phyloP scores from a whole-genome alignment of 2,797 vertebrate genomes.

The Megalops cyprinoides region DNA sequence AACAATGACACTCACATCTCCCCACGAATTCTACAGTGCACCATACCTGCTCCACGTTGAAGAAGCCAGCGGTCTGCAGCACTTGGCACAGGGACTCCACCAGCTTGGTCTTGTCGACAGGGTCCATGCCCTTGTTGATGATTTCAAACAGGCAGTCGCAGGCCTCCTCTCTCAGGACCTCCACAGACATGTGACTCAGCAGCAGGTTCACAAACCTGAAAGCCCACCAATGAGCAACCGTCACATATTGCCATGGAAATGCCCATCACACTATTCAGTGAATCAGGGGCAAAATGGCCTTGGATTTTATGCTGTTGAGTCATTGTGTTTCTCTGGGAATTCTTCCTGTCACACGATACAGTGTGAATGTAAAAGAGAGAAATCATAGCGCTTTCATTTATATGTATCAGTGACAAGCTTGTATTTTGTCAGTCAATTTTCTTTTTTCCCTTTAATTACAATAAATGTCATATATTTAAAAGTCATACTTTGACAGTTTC shows the following conservation, averaged over 20 bases:
- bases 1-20: no score
- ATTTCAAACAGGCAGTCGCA: constrained; percentile 98
- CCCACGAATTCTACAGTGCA: no score
- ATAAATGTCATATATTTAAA: no score
- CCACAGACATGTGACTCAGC: constrained; percentile 96
- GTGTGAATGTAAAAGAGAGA: no score
- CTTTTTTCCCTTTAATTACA: no score
- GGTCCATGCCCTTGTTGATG: constrained; percentile 98
- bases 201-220: constrained; percentile 94
- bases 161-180: constrained; percentile 95
- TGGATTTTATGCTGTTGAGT: no score
- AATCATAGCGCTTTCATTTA: no score
- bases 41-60: constrained; percentile 89
- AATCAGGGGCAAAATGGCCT: neutral
- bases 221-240: neutral
- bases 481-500: no score
- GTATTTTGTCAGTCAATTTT: no score
- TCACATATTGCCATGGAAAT: neutral
- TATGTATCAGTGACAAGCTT: no score
- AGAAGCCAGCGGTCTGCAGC: constrained; percentile 93
- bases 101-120: constrained; percentile 94
- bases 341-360: no score
- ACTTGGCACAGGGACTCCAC: constrained; percentile 94
- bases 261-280: neutral
- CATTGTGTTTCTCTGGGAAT: no score